phyloP scores from a whole-genome alignment of 1,140 invertebrate genomes.

The Hestina assimilis region DNA sequence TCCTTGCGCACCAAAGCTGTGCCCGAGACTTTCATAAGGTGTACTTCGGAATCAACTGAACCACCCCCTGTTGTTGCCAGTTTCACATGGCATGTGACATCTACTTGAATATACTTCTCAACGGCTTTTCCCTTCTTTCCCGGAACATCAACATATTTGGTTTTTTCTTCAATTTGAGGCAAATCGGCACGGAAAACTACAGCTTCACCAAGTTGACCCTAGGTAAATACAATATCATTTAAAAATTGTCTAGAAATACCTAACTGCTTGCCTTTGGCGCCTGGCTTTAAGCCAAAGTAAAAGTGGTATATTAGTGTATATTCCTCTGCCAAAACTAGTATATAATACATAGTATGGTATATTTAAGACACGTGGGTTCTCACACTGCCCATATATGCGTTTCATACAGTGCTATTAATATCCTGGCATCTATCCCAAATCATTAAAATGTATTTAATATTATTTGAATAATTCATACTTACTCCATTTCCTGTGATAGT shows the following conservation, averaged over 20 bases:
- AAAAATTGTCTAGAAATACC: too few relatives aligned
- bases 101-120: constrained; percentile 82
- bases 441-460: constrained; percentile 1
- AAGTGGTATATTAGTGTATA: constrained; percentile 40
- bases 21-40: constrained; percentile 82
- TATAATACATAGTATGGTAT: not conserved
- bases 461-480: constrained; percentile 27
- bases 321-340: constrained; percentile 33
- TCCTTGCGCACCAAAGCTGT: constrained; percentile 82
- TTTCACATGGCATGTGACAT: constrained; percentile 82
- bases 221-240: not conserved
- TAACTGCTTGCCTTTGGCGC: not conserved
- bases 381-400: not conserved
- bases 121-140: constrained; percentile 75
- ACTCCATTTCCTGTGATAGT: constrained; percentile 79
- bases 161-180: constrained; percentile 81
- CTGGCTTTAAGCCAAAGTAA: constrained; percentile 4
- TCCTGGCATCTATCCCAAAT: constrained; percentile 11
- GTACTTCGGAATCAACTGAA: constrained; percentile 78
- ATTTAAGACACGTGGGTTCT: not conserved
- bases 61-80: constrained; percentile 79
- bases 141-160: constrained; percentile 78
- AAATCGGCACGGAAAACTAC: constrained; percentile 82
- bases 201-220: constrained; percentile 81
- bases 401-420: constrained; percentile 5